Evolutionary conservation across 2,797 vertebrate species (phyloP), one percentile per base, ranked within the genome.

Genomic region (Sebastes miniatus): DNA sequence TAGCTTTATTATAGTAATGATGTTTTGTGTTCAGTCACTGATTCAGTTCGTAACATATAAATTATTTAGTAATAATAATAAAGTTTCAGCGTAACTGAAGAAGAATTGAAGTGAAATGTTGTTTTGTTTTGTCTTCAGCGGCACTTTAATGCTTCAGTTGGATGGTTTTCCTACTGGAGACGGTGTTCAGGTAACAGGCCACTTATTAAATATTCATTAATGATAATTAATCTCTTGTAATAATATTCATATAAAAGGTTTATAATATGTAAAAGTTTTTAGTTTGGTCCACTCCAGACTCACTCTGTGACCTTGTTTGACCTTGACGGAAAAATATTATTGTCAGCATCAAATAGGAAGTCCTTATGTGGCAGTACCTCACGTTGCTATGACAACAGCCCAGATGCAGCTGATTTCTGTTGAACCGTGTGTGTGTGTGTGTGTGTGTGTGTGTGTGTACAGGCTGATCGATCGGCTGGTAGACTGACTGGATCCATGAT

Each of bases 401-500:
- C 36, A 5, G 36, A 39, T 39, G 36, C 5, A 14, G 57, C 58
- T 70, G 69, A n/a, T 70, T 76, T 65, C 32, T 39, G 59, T 76
- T 50, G n/a, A 77, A 65, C 25, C 29, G 32, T 78, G 50, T 58
- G 39, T 58, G 16, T 79, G 18, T 70, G 43, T n/a, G n/a, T n/a
- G n/a, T n/a, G n/a, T n/a, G n/a, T n/a, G n/a, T n/a, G n/a, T n/a
- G 76, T 81, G 64, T 81, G 76, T 65, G 8, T 20, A 29, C 80
- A 96, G 95, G 95, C 95, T 95, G 94, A 95, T 94, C 91, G 92
- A 97, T 96, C 96, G 95, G 96, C 96, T 96, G 96, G 95, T 97
- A 96, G 94, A 96, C 91, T 94, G 95, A 95, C 94, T 93, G 96
- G 96, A 97, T 96, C 94, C 91, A 96, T 98, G 95, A 99, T 99